Evolutionary conservation across 2,113 vertebrate species (phyloP), one percentile per base, ranked within the genome.

Genomic region (Talpa occidentalis): DNA sequence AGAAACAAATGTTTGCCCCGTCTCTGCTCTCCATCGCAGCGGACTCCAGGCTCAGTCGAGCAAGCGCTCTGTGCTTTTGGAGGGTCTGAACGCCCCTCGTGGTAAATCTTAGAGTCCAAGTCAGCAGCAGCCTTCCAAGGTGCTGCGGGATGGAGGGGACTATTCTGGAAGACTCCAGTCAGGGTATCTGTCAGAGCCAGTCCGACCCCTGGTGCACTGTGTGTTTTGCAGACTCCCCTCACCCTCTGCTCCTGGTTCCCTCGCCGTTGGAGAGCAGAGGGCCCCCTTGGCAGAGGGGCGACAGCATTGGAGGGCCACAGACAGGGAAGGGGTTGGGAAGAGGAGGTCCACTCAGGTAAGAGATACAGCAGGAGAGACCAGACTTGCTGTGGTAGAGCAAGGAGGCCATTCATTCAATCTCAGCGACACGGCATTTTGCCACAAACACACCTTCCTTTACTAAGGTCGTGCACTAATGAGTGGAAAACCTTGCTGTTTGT

Each of bases 1-100:
- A 76, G 67, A 11, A 64, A 12, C 49, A 15, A 12, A 24, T 9
- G n/a, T n/a, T 9, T 11, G 30, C 49, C 83, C 11, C 32, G 47
- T 42, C 59, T 32, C 26, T 10, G 10, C 17, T 82, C 1, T 5
- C 62, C 2, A 5, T 2, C 4, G 7, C 7, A 22, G 3, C 3
- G 10, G 12, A 8, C 16, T 30, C 62, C 62, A 5, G 54, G 32
- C 62, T 32, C 14, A 30, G 62, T 30, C 4, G n/a, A 9, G 14
- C 66, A 35, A 19, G n/a, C 2, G 49, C 49, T 79, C 49, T 26
- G 3, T 10, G 30, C n/a, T 86, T n/a, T 76, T 12, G 47, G n/a
- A 32, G 47, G 19, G 59, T 73, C 26, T 11, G 2, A 44, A 73
- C 0, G 5, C 0, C 22, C 16, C 86, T 44, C 21, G 7, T 0